Evolutionary conservation across 2,797 vertebrate species (phyloP), one percentile per base, ranked within the genome.

Genomic region (Falco rusticolus): DNA sequence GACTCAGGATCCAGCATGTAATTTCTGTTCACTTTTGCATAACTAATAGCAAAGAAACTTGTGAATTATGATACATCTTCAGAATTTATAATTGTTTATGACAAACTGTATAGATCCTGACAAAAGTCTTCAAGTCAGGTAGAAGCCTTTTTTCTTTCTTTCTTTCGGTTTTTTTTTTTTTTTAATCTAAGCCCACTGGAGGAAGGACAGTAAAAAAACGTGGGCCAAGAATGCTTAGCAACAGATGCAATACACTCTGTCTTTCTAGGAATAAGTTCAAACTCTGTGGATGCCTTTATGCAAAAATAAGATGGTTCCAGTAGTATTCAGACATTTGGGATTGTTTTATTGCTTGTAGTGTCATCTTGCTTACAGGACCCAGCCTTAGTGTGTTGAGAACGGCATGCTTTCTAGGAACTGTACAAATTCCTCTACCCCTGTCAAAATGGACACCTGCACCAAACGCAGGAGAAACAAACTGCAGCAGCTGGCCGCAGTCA

Each of bases 361-460:
- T 78, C 9, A 0, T 4, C 19, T 69, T 85, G 47, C 22, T 64
- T n/a, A n/a, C 3, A 34, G 59, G n/a, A 33, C 43, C 12, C 5
- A 16, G 29, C 56, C 13, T 83, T 56, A 20, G 2, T 57, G 16
- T 31, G 11, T 14, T 70, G 65, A 33, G 74, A 75, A 7, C 59
- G 10, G 25, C 17, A 1, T 84, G 80, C 90, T 95, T 89, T 95
- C 94, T 91, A 89, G 89, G 94, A 97, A 79, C 80, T 31, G 47
- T n/a, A 41, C 31, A 64, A 41, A 83, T 77, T 77, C 84, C 60
- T 45, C 50, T 53, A 2, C 13, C 6, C 4, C 64, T 66, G 16
- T 86, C 45, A 26, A 9, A 69, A 43, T 13, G 66, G 57, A 60
- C 39, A 69, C 10, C 43, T n/a, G 64, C 51, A 60, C 63, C 43